Conservation (phyloP, 1,140 invertebrate species). For the Hesperophylax magnus region DNA sequence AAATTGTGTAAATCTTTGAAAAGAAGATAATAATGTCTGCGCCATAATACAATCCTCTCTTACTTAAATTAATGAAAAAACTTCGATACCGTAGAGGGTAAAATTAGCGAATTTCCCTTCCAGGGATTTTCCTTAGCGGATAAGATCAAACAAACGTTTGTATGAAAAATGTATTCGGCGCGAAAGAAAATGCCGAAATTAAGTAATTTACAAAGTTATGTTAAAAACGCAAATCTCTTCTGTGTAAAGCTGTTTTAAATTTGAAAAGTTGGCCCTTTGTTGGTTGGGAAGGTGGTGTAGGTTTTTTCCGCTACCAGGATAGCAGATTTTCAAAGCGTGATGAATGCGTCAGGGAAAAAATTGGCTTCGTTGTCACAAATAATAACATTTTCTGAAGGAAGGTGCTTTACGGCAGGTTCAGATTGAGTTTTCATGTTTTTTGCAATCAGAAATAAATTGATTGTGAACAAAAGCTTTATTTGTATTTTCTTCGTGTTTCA, state of each 20-base stretch:
- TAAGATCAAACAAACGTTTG: slow-evolving; percentile 23
- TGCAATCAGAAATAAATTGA: too few relatives aligned
- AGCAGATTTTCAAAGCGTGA: too few relatives aligned
- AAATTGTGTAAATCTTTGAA: too few relatives aligned
- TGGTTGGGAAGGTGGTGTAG: neutral
- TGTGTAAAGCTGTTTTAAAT: slow-evolving; percentile 12
- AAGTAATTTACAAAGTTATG: slow-evolving; percentile 26
- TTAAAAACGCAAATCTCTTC: slow-evolving; percentile 4
- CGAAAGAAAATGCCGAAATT: slow-evolving; percentile 9
- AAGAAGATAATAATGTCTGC: neutral
- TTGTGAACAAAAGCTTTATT: too few relatives aligned
- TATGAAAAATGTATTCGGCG: slow-evolving; percentile 30
- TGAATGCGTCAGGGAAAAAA: too few relatives aligned
- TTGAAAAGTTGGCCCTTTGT: slow-evolving; percentile 22
- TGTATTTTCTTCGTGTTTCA: too few relatives aligned
- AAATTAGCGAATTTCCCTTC: neutral
- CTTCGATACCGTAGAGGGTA: slow-evolving; percentile 2
- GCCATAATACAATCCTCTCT: neutral
- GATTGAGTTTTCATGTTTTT: too few relatives aligned
- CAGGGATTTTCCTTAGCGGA: neutral
- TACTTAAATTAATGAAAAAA: slow-evolving; percentile 46
- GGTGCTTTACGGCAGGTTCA: too few relatives aligned
- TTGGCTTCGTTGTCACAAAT: too few relatives aligned
- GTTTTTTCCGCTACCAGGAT: too few relatives aligned
- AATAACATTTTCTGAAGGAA: too few relatives aligned